Evolutionary conservation across 2,888 invertebrate species (phyloP).

Genomic region (Globia sparganii): DNA sequence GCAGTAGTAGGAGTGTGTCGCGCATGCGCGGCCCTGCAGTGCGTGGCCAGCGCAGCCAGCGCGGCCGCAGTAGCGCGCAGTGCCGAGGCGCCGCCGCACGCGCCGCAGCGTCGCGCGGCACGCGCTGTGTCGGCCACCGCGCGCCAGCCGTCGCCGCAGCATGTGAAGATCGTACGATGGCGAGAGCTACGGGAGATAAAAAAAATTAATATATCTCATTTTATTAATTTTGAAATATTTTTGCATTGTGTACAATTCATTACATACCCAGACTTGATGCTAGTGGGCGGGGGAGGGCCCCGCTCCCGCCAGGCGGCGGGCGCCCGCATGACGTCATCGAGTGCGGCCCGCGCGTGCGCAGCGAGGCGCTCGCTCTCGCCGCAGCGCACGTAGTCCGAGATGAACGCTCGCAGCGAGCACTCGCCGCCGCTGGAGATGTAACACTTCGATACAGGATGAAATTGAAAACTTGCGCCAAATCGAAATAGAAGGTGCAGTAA

Average conservation of each 20-base stretch:
- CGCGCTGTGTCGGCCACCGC: constrained; percentile 63
- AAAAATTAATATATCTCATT: too few relatives aligned
- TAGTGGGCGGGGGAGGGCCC: constrained; percentile 87
- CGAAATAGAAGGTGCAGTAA: too few relatives aligned
- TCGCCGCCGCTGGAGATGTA: constrained; percentile 77
- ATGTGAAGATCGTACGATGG: constrained; percentile 81
- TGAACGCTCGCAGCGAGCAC: constrained; percentile 95
- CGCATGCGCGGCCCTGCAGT: constrained; percentile 61
- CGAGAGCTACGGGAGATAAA: constrained; percentile 69
- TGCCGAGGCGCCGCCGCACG: constrained; percentile 74
- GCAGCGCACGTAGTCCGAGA: constrained; percentile 96
- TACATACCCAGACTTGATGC: constrained; percentile 56
- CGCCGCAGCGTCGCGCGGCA: constrained; percentile 72
- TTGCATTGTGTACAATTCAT: background rate
- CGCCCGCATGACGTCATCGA: constrained; percentile 92
- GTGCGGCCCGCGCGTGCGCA: constrained; percentile 70
- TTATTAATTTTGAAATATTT: background rate
- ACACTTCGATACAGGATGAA: too few relatives aligned
- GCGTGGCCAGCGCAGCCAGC: constrained; percentile 71
- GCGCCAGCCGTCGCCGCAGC: constrained; percentile 77
- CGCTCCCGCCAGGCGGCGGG: constrained; percentile 95
- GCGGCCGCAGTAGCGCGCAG: constrained; percentile 74
- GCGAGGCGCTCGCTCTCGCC: constrained; percentile 94
- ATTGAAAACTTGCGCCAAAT: too few relatives aligned
- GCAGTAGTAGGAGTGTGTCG: constrained; percentile 33